phyloP scores from a whole-genome alignment of 1,140 invertebrate species.

The Capitella teleta region DNA sequence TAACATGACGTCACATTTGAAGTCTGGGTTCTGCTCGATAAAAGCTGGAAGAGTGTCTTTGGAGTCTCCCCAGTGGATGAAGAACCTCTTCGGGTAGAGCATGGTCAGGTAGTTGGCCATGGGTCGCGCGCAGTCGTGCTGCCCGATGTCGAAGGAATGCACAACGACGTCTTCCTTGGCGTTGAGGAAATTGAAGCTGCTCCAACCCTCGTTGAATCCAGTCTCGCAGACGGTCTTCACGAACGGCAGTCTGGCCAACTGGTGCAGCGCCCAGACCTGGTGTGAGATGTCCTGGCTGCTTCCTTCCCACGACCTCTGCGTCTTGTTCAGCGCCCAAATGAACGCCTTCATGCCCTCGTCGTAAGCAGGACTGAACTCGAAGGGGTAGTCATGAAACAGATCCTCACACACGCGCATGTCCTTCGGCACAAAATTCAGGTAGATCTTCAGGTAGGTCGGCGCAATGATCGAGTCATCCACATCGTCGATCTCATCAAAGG shows the following conservation, averaged over 20 bases:
- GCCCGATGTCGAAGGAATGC: not conserved
- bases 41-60: not conserved
- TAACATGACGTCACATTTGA: slow-evolving; percentile 1
- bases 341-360: too few species aligned
- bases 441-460: too few species aligned
- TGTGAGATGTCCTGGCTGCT: too few species aligned
- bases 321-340: too few species aligned
- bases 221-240: slow-evolving; percentile 10
- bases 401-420: too few species aligned
- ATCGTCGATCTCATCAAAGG: too few species aligned
- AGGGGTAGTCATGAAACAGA: too few species aligned
- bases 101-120: not conserved
- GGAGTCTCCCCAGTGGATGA: not conserved
- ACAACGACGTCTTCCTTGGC: not conserved
- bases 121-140: not conserved
- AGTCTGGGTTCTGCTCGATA: not conserved
- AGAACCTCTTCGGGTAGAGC: not conserved
- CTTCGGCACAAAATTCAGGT: too few species aligned
- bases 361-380: too few species aligned
- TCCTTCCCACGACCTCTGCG: too few species aligned
- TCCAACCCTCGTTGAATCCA: slow-evolving; percentile 11
- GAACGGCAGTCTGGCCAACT: slow-evolving; percentile 1
- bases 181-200: slow-evolving; percentile 8
- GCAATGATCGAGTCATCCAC: too few species aligned
- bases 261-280: slow-evolving; percentile 4